These are phyloP conservation scores for Apis cerana DNA, from an alignment of 1,140 invertebrate genomes.

Conservation along the genomic window DNA sequence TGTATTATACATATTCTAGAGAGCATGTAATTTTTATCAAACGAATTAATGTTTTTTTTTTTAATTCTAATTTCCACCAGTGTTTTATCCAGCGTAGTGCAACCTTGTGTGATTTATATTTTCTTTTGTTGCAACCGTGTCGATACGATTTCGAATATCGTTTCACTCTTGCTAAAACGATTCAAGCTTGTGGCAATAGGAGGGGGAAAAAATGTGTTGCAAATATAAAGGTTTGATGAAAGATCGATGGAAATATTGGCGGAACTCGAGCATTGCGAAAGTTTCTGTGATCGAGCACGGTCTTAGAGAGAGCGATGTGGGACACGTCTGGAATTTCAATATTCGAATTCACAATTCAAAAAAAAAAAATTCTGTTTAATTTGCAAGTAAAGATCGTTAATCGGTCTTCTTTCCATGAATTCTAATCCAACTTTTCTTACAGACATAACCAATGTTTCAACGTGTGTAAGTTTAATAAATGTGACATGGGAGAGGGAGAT, in stretches of 20 bases:
- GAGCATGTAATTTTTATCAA: too few relatives aligned
- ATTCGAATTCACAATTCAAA: neutral
- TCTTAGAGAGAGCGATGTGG: constrained; percentile 25
- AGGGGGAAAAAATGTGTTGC: constrained; percentile 31
- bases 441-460: neutral
- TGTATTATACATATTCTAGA: too few relatives aligned
- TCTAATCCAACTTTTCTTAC: neutral
- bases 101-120: constrained; percentile 8
- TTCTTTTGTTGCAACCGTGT: constrained; percentile 12
- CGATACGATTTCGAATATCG: constrained; percentile 36
- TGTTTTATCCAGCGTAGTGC: neutral
- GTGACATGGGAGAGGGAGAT: too few relatives aligned
- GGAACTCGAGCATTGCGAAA: constrained; percentile 42
- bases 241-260: constrained; percentile 47
- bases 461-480: too few relatives aligned
- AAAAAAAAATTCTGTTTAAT: constrained; percentile 17
- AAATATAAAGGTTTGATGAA: constrained; percentile 39
- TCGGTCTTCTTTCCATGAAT: neutral
- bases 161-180: constrained; percentile 30
- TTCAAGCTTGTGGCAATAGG: constrained; percentile 1
- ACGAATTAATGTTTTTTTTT: too few relatives aligned
- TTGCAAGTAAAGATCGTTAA: constrained; percentile 24
- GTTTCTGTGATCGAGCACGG: constrained; percentile 29
- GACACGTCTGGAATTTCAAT: constrained; percentile 36
- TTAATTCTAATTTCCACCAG: neutral